Percentiles rank a stretch among this genome's conserved stretches.
Conservation (phyloP, 2,113 vertebrate genomes). For the Thunnus thynnus region DNA sequence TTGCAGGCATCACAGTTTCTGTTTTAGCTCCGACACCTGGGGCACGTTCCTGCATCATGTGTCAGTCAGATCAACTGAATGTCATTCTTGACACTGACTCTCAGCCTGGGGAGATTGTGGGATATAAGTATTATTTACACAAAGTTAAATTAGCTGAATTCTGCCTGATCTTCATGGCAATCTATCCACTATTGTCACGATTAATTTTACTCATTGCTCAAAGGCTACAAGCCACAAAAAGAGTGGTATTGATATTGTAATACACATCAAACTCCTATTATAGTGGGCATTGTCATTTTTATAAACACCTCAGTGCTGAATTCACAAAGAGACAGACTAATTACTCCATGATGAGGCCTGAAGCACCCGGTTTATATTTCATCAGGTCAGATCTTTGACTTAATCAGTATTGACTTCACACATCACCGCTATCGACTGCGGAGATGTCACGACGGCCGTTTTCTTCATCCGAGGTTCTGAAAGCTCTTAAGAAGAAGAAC, state of each 20-base stretch:
- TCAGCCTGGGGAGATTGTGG: slow-evolving; percentile 5
- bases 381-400: slow-evolving; percentile 48
- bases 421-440: slow-evolving; percentile 21
- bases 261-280: slow-evolving; percentile 6
- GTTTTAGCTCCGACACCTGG: slow-evolving; percentile 25
- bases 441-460: slow-evolving; percentile 32
- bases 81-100: slow-evolving; percentile 39
- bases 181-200: not conserved
- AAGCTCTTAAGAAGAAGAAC: slow-evolving; percentile 66
- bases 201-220: not conserved
- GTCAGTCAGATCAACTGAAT: slow-evolving; percentile 49
- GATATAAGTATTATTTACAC: not conserved
- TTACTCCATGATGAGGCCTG: slow-evolving; percentile 17
- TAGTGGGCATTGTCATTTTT: not conserved
- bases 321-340: slow-evolving; percentile 29
- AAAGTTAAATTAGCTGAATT: slow-evolving; percentile 2
- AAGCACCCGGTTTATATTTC: slow-evolving; percentile 34
- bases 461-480: slow-evolving; percentile 47
- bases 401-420: slow-evolving; percentile 52
- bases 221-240: not conserved
- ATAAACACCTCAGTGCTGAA: slow-evolving; percentile 10
- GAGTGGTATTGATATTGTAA: not conserved
- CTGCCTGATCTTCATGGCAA: not conserved
- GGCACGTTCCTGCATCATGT: slow-evolving; percentile 24
- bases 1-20: slow-evolving; percentile 4